A percentile compares a stretch with the other conserved stretches of the same genome.
phyloP scores from a whole-genome alignment of 2,113 vertebrate species.

The Tautogolabrus adspersus region DNA sequence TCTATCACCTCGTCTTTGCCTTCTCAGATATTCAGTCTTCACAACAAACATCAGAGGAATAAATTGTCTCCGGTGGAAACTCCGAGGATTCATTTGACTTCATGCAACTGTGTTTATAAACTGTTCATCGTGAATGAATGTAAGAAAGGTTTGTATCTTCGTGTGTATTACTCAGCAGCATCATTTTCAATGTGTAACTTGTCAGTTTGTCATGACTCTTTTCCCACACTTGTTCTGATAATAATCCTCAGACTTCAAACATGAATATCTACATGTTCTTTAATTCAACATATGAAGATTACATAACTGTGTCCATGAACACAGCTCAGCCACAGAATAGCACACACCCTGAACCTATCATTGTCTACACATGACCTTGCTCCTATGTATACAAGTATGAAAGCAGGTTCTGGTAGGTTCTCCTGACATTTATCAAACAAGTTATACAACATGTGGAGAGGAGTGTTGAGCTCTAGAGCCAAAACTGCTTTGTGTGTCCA shows the following conservation, averaged over 20 bases:
- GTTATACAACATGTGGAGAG: slow-evolving; percentile 57
- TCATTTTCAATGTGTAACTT: neutral
- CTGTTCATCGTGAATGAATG: neutral
- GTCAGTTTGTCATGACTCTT: neutral
- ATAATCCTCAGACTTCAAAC: slow-evolving; percentile 18
- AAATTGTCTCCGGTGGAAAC: neutral
- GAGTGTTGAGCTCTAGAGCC: slow-evolving; percentile 52
- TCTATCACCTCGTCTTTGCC: neutral
- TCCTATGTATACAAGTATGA: slow-evolving; percentile 48
- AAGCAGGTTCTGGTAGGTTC: slow-evolving; percentile 46
- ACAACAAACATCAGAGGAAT: slow-evolving; percentile 25
- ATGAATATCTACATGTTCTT: slow-evolving; percentile 63
- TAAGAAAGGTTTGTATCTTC: slow-evolving; percentile 11
- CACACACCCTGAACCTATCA: slow-evolving; percentile 61
- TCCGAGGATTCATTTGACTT: slow-evolving; percentile 15
- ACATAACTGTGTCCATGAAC: slow-evolving; percentile 71
- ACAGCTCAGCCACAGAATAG: slow-evolving; percentile 67
- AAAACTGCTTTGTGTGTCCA: slow-evolving; percentile 60
- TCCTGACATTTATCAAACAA: slow-evolving; percentile 52
- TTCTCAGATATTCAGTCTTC: slow-evolving; percentile 66
- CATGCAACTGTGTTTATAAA: neutral
- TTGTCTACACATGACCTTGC: slow-evolving; percentile 54
- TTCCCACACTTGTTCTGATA: neutral
- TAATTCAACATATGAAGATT: slow-evolving; percentile 74
- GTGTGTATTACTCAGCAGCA: neutral